These are phyloP conservation scores for Fragum whitleyi DNA, from an alignment of 2,888 invertebrate genomes.

Conservation along the genomic window DNA sequence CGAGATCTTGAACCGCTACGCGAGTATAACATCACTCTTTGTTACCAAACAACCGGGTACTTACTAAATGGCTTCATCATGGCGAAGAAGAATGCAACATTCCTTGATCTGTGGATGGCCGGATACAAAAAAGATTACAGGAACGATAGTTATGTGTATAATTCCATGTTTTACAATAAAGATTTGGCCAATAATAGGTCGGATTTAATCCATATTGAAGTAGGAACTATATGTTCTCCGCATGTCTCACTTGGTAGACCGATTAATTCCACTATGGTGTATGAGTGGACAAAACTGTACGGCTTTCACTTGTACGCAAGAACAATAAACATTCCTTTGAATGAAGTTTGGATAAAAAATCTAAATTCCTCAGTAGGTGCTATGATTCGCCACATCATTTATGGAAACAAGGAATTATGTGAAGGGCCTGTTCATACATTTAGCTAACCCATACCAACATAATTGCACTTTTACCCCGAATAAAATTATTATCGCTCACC, in stretches of 20 bases:
- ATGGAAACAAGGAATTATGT: slow-evolving; percentile 36
- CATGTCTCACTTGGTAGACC: not conserved
- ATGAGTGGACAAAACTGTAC: not conserved
- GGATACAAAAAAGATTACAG: slow-evolving; percentile 35
- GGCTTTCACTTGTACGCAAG: not conserved
- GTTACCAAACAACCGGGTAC: slow-evolving; percentile 1
- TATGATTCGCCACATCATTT: slow-evolving; percentile 31
- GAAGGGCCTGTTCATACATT: not conserved
- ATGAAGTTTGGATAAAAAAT: slow-evolving; percentile 5
- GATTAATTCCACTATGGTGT: not conserved
- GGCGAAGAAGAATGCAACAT: slow-evolving; percentile 36
- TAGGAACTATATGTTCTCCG: not conserved
- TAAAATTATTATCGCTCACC: too few relatives aligned
- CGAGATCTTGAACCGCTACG: slow-evolving; percentile 11
- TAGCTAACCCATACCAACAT: too few relatives aligned
- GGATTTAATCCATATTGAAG: slow-evolving; percentile 11
- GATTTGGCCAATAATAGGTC: not conserved
- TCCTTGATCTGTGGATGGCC: slow-evolving; percentile 31
- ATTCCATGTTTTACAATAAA: slow-evolving; percentile 38
- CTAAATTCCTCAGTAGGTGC: slow-evolving; percentile 33
- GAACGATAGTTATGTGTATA: slow-evolving; percentile 19
- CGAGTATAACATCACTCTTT: slow-evolving; percentile 20
- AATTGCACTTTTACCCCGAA: too few relatives aligned
- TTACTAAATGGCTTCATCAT: slow-evolving; percentile 31
- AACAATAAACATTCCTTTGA: not conserved